Conservation (phyloP, 2,888 invertebrate genomes). For the Schizaphis graminum region DNA sequence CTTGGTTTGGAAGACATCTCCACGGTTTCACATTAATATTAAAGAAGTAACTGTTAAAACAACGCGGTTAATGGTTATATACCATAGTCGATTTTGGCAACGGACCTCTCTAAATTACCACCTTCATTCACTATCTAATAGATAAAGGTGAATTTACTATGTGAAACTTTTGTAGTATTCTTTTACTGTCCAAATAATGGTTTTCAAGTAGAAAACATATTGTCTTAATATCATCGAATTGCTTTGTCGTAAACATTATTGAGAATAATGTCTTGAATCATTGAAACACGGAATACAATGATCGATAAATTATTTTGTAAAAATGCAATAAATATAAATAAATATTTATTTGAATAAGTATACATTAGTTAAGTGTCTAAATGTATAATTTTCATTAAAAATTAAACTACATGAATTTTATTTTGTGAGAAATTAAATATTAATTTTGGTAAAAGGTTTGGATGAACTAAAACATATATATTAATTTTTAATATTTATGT, state of each 20-base stretch:
- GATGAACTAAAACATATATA: background rate
- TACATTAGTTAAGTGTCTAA: background rate
- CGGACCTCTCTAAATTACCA: background rate
- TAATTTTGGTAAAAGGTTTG: background rate
- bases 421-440: background rate
- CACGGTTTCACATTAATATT: background rate
- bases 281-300: background rate
- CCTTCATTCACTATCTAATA: background rate
- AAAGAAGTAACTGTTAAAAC: background rate
- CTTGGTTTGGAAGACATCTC: background rate
- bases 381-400: background rate
- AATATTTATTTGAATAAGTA: background rate
- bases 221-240: background rate
- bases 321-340: background rate
- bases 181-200: background rate
- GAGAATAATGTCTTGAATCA: background rate
- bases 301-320: background rate
- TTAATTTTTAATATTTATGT: background rate
- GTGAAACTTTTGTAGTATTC: background rate
- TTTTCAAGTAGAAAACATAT: background rate
- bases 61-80: background rate
- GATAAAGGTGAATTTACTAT: conserved; percentile 5
- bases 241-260: background rate
- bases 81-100: background rate
- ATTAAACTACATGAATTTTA: background rate